phyloP scores from a whole-genome alignment of 1,140 invertebrate genomes.

The Dermatophagoides farinae region DNA sequence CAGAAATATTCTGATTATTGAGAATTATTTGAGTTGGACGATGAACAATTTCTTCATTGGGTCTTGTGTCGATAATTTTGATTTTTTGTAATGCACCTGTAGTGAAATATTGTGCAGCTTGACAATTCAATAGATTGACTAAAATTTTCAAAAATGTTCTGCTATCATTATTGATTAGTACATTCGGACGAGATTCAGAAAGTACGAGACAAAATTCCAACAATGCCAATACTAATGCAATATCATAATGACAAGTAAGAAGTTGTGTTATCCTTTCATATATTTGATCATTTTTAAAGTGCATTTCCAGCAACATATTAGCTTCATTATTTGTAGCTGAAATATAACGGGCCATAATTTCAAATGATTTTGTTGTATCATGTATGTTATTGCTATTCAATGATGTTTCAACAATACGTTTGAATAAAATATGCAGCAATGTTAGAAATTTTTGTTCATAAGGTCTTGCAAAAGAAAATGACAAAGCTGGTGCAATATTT shows the following conservation, averaged over 20 bases:
- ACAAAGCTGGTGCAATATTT: constrained; percentile 7
- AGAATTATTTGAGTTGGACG: not conserved
- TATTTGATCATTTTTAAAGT: constrained; percentile 5
- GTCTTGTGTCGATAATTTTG: constrained; percentile 14
- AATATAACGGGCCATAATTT: constrained; percentile 13
- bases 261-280: constrained; percentile 12
- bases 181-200: constrained; percentile 9
- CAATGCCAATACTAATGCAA: constrained; percentile 10
- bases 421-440: constrained; percentile 1
- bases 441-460: not conserved
- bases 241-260: constrained; percentile 17
- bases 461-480: not conserved
- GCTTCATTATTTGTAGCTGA: not conserved
- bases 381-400: constrained; percentile 12
- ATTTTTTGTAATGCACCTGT: constrained; percentile 8
- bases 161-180: constrained; percentile 10
- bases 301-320: constrained; percentile 2
- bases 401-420: constrained; percentile 2
- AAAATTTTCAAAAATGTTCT: constrained; percentile 14
- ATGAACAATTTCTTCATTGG: not conserved
- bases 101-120: constrained; percentile 12
- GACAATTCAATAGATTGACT: constrained; percentile 15
- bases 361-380: constrained; percentile 8
- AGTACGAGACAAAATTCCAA: constrained; percentile 15
- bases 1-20: not conserved